Percentiles rank a stretch among this genome's conserved stretches.
phyloP scores from a whole-genome alignment of 2,888 invertebrate genomes.

The Tenthredo notha region DNA sequence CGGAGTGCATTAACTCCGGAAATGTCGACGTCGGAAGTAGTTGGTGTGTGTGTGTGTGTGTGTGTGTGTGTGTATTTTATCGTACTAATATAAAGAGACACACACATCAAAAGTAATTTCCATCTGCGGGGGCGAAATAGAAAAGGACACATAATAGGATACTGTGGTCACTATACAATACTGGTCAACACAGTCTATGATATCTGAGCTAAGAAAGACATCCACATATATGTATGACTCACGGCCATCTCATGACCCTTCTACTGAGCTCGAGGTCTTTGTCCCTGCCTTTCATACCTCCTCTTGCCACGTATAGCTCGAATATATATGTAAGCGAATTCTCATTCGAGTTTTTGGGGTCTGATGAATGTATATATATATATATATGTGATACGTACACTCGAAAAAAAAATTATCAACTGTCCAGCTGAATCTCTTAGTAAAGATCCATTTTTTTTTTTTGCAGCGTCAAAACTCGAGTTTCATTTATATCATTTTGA shows the following conservation, averaged over 20 bases:
- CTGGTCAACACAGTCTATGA: slow-evolving; percentile 28
- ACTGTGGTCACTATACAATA: neutral
- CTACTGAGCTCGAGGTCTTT: slow-evolving; percentile 46
- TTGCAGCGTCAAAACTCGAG: neutral
- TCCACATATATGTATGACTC: slow-evolving; percentile 24
- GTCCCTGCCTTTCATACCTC: slow-evolving; percentile 38
- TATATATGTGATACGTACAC: neutral
- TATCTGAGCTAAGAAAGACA: neutral
- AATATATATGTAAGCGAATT: neutral
- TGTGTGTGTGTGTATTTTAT: slow-evolving; percentile 39
- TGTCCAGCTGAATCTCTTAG: neutral
- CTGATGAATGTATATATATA: neutral
- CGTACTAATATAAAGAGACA: neutral
- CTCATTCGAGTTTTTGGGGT: slow-evolving; percentile 9
- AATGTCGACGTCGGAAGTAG: slow-evolving; percentile 63
- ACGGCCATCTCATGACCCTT: slow-evolving; percentile 44
- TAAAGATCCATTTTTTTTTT: neutral
- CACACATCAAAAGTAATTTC: neutral
- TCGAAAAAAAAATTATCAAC: neutral
- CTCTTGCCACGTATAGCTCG: slow-evolving; percentile 2
- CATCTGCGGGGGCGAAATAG: slow-evolving; percentile 1
- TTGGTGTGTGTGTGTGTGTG: slow-evolving; percentile 46
- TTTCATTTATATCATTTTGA: neutral
- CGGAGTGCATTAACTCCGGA: slow-evolving; percentile 64
- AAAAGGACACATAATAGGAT: neutral